Evolutionary conservation across 1,140 invertebrate genomes (phyloP).

Genomic region (Drosophila elegans): DNA sequence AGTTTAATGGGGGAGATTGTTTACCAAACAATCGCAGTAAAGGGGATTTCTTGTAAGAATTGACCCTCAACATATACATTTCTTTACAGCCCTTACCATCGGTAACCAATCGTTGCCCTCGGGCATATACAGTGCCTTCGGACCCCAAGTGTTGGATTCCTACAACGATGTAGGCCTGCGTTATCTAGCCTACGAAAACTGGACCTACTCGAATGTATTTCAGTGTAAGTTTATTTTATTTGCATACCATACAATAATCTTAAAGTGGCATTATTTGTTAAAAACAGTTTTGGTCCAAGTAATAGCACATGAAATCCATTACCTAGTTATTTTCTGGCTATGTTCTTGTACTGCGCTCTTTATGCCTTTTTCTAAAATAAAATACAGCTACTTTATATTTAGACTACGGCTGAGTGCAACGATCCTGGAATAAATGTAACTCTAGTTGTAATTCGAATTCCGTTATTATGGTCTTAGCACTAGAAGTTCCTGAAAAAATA

Average conservation of each 20-base stretch:
- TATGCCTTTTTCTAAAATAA: too few species aligned
- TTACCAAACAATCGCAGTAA: neutral
- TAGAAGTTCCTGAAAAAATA: too few species aligned
- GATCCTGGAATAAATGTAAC: too few species aligned
- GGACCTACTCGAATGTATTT: conserved; percentile 90
- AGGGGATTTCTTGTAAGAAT: too few species aligned
- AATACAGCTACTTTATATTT: too few species aligned
- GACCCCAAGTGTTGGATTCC: conserved; percentile 87
- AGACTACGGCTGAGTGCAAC: too few species aligned
- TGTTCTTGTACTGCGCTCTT: neutral
- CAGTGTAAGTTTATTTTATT: conserved; percentile 66
- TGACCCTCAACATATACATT: neutral
- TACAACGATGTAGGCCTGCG: conserved; percentile 93
- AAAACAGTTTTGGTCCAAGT: too few species aligned
- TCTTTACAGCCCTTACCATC: conserved; percentile 36
- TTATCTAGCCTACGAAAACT: conserved; percentile 92
- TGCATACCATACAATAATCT: too few species aligned
- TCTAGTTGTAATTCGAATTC: too few species aligned
- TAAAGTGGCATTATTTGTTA: too few species aligned
- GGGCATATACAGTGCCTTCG: conserved; percentile 92
- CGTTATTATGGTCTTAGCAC: too few species aligned
- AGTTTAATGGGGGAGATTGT: neutral
- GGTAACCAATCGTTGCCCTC: conserved; percentile 89
- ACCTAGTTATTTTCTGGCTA: neutral
- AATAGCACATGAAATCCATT: too few species aligned